Conservation (phyloP, 2,797 vertebrate genomes). For the Scolopax bukidnonensis region DNA sequence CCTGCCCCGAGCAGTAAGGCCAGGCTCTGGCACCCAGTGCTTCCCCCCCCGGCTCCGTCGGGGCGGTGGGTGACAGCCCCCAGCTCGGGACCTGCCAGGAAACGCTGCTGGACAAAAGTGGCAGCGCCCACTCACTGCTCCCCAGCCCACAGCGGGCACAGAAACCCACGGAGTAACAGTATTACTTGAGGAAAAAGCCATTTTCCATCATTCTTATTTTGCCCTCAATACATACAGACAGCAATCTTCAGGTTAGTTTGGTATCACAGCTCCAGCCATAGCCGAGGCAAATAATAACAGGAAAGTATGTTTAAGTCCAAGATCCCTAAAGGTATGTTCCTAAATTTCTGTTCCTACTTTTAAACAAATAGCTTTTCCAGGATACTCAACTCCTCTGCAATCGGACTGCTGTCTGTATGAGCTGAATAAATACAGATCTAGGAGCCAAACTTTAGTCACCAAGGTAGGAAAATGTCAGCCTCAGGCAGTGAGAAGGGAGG, state of each 20-base stretch:
- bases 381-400: background rate
- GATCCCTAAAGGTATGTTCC: background rate
- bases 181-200: background rate
- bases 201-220: background rate
- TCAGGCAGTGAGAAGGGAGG: background rate
- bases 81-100: background rate
- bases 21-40: fast-evolving
- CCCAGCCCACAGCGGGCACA: fast-evolving
- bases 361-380: background rate
- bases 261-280: background rate
- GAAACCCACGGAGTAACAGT: fast-evolving
- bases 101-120: fast-evolving
- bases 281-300: background rate
- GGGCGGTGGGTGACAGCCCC: background rate
- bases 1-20: background rate
- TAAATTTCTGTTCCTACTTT: background rate
- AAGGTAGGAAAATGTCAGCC: conserved; percentile 4
- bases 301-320: background rate
- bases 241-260: background rate
- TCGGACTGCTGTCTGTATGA: background rate
- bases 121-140: background rate
- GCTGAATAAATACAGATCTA: background rate
- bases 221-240: background rate
- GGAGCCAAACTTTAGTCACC: conserved; percentile 2
- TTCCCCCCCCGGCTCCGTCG: background rate